Evolutionary conservation across 2,888 invertebrate species (phyloP).

Genomic region (Heteromyza rotundicornis): DNA sequence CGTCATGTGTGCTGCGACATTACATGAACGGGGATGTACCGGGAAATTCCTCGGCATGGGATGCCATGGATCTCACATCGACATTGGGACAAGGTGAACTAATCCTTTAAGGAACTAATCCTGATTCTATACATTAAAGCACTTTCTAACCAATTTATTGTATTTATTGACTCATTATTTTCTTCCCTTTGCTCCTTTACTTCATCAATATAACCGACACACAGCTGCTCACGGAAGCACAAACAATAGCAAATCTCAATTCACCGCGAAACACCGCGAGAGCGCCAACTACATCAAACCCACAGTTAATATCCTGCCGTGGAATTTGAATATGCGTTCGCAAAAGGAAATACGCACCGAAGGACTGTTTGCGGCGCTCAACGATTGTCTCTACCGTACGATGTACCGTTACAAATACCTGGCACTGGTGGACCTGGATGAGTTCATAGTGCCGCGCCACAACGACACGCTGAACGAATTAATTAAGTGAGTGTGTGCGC

Average conservation of each 20-base stretch:
- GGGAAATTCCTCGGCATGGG: conserved; percentile 53
- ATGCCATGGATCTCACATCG: conserved; percentile 35
- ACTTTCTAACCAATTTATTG: too few relatives aligned
- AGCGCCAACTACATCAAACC: conserved; percentile 47
- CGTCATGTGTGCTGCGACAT: conserved; percentile 76
- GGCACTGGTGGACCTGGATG: conserved; percentile 86
- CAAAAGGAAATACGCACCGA: conserved; percentile 92
- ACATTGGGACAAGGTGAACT: too few relatives aligned
- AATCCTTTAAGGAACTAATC: too few relatives aligned
- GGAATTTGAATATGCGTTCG: conserved; percentile 84
- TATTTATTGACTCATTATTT: too few relatives aligned
- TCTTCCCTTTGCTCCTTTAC: too few relatives aligned
- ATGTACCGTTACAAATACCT: conserved; percentile 85
- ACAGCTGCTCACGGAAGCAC: too few relatives aligned
- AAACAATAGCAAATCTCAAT: not conserved
- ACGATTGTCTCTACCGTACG: conserved; percentile 90
- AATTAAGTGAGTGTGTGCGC: conserved; percentile 66
- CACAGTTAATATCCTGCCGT: conserved; percentile 60
- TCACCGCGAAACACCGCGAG: not conserved
- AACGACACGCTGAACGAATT: conserved; percentile 78
- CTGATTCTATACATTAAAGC: too few relatives aligned
- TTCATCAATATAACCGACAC: too few relatives aligned
- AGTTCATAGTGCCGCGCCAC: conserved; percentile 82
- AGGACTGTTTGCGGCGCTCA: conserved; percentile 89
- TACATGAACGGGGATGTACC: conserved; percentile 63